phyloP scores from a whole-genome alignment of 2,113 vertebrate species.

The Hypocryptadius cinnamomeus region DNA sequence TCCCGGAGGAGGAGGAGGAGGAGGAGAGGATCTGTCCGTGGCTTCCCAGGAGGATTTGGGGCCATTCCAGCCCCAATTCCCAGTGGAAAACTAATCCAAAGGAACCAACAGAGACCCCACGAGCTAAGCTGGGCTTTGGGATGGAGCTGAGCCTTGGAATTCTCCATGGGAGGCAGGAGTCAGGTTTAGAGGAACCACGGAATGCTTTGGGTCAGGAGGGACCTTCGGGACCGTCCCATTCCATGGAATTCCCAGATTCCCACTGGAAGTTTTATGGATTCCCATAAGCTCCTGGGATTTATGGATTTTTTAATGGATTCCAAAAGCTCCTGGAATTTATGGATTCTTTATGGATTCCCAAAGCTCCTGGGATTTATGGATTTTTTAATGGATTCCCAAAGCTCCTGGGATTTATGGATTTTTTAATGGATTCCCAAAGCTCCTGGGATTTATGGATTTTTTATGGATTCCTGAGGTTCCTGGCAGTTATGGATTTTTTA shows the following conservation, averaged over 20 bases:
- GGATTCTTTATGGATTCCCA: not conserved
- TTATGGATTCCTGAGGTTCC: no score
- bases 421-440: not conserved
- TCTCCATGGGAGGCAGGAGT: not conserved
- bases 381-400: not conserved
- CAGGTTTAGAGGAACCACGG: not conserved
- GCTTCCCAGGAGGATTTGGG: not conserved
- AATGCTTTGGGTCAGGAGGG: not conserved
- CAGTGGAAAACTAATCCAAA: not conserved
- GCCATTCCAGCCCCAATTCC: not conserved
- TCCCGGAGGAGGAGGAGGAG: not conserved
- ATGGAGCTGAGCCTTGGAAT: not conserved
- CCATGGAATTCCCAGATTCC: not conserved
- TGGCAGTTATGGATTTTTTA: not conserved
- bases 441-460: not conserved
- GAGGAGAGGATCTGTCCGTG: not conserved
- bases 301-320: not conserved
- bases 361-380: not conserved
- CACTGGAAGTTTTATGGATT: not conserved
- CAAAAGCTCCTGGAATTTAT: no score
- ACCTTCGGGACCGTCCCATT: fast-evolving
- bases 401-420: not conserved
- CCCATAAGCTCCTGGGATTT: no score
- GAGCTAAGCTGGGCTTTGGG: not conserved
- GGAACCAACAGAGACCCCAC: not conserved